These are phyloP conservation scores for Theropithecus gelada DNA, from an alignment of 2,113 vertebrate genomes.

Conservation along the genomic window DNA sequence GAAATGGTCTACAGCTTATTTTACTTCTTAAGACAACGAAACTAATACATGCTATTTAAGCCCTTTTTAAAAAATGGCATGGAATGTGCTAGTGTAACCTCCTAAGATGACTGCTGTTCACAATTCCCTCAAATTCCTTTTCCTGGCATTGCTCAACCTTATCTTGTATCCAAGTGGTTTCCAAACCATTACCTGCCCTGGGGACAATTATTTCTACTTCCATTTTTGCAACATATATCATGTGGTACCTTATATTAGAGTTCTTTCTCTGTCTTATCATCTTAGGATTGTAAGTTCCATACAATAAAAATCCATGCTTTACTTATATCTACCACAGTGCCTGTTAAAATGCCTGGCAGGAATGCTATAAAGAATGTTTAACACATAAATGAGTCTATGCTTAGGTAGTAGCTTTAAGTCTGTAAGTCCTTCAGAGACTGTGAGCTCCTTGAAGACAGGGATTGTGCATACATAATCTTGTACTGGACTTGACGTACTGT, in stretches of 20 bases:
- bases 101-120: not conserved
- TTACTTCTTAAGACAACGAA: slow-evolving; percentile 1
- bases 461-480: not conserved
- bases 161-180: not conserved
- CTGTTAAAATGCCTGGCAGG: not conserved
- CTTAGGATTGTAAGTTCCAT: not conserved
- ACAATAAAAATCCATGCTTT: not conserved
- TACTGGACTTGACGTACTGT: not conserved
- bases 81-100: not conserved
- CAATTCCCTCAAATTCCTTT: not conserved
- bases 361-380: not conserved
- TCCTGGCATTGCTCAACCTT: not conserved
- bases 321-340: not conserved
- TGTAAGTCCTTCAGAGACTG: not conserved
- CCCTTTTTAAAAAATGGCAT: not conserved
- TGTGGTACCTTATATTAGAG: not conserved
- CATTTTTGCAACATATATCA: not conserved
- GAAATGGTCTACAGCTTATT: not conserved
- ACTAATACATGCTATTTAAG: not conserved
- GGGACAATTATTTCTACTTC: not conserved
- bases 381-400: not conserved
- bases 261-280: not conserved
- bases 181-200: not conserved
- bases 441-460: not conserved
- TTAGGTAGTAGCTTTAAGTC: not conserved